These are phyloP conservation scores for Drosophila ustulata DNA, from an alignment of 2,888 invertebrate species.

Conservation along the genomic window DNA sequence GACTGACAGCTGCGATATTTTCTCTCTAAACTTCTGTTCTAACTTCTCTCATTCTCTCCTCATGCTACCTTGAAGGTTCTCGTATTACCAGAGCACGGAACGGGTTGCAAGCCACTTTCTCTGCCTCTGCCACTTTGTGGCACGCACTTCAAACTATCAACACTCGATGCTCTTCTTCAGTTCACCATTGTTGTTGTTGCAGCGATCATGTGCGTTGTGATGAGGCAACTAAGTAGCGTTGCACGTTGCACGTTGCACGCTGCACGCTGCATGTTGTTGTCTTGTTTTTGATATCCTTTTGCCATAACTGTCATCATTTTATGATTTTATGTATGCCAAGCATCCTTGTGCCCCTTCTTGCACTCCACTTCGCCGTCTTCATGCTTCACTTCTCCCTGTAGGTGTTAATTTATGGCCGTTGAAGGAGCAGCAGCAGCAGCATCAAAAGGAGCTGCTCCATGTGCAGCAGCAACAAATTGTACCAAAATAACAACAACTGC, in stretches of 20 bases:
- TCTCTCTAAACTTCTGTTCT: neutral
- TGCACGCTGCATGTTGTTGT: conserved; percentile 23
- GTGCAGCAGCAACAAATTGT: conserved; percentile 44
- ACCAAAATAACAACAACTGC: conserved; percentile 42
- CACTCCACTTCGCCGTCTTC: neutral
- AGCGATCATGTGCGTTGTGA: conserved; percentile 34
- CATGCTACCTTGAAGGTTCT: conserved; percentile 16
- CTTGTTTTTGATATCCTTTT: conserved; percentile 69
- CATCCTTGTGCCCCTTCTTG: neutral
- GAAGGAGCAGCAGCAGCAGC: conserved; percentile 36
- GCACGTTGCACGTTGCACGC: conserved; percentile 18
- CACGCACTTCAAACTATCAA: conserved; percentile 49
- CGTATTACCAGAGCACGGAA: conserved; percentile 52
- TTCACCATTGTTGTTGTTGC: conserved; percentile 6
- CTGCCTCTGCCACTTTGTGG: conserved; percentile 23
- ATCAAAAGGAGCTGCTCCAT: conserved; percentile 26
- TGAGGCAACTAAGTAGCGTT: conserved; percentile 16
- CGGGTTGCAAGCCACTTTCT: conserved; percentile 45
- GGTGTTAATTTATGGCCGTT: conserved; percentile 78
- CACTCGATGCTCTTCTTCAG: conserved; percentile 22
- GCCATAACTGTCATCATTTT: conserved; percentile 74
- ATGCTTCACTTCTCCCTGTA: conserved; percentile 40
- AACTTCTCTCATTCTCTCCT: neutral
- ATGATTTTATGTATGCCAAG: conserved; percentile 39
- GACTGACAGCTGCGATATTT: conserved; percentile 29